Evolutionary conservation across 2,113 vertebrate species (phyloP).

Genomic region (Cyanoramphus novaezelandiae): DNA sequence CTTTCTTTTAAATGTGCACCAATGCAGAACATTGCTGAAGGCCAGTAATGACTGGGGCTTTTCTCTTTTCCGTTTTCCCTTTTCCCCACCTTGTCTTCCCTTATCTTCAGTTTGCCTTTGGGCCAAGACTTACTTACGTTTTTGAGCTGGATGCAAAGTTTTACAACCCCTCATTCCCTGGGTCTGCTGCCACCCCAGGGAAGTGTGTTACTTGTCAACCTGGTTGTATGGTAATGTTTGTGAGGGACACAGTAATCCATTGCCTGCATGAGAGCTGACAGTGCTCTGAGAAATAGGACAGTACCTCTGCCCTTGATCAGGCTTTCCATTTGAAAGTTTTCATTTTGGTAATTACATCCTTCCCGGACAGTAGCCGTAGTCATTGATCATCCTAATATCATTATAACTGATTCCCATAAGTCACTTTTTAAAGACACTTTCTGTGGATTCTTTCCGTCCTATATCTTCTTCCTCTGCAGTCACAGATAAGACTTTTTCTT

Average conservation of each 20-base stretch:
- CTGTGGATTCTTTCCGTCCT: background rate
- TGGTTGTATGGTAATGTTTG: background rate
- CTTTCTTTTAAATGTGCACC: background rate
- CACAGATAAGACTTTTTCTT: conserved; percentile 41
- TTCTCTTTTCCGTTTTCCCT: background rate
- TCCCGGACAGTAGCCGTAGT: background rate
- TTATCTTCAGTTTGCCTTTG: background rate
- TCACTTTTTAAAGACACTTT: conserved; percentile 66
- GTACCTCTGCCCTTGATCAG: conserved; percentile 54
- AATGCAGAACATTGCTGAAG: background rate
- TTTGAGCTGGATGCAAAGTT: background rate
- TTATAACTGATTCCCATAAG: conserved; percentile 55
- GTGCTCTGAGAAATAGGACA: conserved; percentile 41
- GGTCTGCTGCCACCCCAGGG: background rate
- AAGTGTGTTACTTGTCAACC: background rate
- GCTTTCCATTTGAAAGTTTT: conserved; percentile 50
- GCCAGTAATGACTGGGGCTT: background rate
- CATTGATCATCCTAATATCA: conserved; percentile 63
- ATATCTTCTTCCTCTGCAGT: conserved; percentile 34
- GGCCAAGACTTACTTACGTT: background rate
- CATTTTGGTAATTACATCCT: conserved; percentile 68
- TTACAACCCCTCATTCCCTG: background rate
- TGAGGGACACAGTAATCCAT: background rate
- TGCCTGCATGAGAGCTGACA: conserved; percentile 41
- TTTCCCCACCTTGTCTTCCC: background rate